Evolutionary conservation across 1,140 invertebrate genomes (phyloP).

Genomic region (Apis cerana): DNA sequence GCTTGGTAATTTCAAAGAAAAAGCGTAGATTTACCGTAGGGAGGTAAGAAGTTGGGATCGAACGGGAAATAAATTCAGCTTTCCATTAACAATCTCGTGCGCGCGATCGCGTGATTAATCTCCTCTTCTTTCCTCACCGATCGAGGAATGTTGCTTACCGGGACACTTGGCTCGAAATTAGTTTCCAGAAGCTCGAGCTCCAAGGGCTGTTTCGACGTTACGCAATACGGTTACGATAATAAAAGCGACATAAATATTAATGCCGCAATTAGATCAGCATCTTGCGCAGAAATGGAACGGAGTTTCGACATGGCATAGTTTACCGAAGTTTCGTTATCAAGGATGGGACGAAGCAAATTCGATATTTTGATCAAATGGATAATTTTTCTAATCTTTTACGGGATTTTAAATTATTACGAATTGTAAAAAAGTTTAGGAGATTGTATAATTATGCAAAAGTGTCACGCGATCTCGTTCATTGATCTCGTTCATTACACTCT

Average conservation of each 20-base stretch:
- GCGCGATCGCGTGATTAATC: constrained; percentile 4
- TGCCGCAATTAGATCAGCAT: constrained; percentile 7
- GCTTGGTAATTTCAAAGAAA: neutral
- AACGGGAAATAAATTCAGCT: neutral
- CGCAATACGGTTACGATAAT: constrained; percentile 1
- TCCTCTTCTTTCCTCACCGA: neutral
- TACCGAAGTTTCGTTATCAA: no score
- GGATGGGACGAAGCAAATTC: no score
- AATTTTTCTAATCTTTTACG: no score
- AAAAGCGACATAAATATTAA: constrained; percentile 31
- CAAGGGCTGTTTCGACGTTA: neutral
- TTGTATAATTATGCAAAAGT: no score
- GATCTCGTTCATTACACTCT: no score
- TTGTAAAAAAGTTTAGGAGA: no score
- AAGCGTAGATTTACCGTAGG: neutral
- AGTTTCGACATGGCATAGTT: neutral
- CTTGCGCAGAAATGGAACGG: neutral
- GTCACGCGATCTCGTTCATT: no score
- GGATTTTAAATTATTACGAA: no score
- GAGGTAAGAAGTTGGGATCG: neutral
- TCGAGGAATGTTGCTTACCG: neutral
- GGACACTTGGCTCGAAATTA: neutral
- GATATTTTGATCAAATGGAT: no score
- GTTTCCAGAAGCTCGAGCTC: neutral
- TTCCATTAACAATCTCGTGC: neutral